Base-by-base conservation (phyloP, 1,140 invertebrate species). In the Scaptomyza montana region DNA sequence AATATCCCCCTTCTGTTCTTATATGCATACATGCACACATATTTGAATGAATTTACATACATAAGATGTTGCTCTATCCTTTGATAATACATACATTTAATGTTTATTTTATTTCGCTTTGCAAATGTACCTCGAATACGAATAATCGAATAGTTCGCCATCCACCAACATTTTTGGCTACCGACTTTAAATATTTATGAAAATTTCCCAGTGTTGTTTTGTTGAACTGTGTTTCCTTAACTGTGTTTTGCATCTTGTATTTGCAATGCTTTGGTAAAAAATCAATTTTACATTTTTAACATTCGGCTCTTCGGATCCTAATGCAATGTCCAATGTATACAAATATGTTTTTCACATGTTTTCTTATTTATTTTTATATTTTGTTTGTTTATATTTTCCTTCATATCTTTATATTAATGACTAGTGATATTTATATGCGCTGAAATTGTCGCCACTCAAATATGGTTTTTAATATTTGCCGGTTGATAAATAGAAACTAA, bases 401-500 rank as follows among this genome's bases (percentile, higher is more conserved):
- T 55, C 9, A 36, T 36, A 36, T 56, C 8, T 75, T 12, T 43
- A n/a, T 6, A 47, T 74, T 77, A 73, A 78, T 79, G 77, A 61
- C 78, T 81, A 82, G 57, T 82, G 79, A 81, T 81, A 81, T 81
- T 28, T 50, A 2, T 33, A 50, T 66, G 54, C 28, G n/a, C n/a
- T 75, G 49, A 55, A 43, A 56, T 33, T 57, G 65, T 64, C 49
- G 65, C 54, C 53, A 39, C 16, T 55, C 16, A n/a, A 55, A 41
- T 21, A 36, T 5, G 36, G 28, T 8, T 30, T 33, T 33, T 10
- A 28, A 51, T 33, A 8, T 51, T 30, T 41, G 4, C 12, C 33
- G 30, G 1, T 16, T 16, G 16, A 1, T 16, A 16, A 16, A 25
- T 3, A 25, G 3, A 25, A 25, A 25, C 1, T 5, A 25, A 30